Conservation (phyloP, 2,888 invertebrate genomes). For the Agrilus biguttatus region DNA sequence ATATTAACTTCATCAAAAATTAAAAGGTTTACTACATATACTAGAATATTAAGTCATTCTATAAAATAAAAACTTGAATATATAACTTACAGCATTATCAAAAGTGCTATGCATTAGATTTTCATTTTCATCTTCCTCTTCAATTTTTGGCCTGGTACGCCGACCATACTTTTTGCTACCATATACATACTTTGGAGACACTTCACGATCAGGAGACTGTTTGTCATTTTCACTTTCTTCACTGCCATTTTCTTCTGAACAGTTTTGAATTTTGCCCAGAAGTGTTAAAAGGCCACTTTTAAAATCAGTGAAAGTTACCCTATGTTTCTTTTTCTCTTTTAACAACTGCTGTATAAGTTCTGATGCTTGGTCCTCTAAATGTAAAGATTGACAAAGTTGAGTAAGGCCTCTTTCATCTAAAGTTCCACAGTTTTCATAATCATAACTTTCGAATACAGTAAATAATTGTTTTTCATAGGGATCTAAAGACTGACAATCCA, state of each 20-base stretch:
- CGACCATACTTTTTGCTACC: constrained; percentile 66
- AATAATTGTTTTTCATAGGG: constrained; percentile 72
- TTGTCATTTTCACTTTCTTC: constrained; percentile 30
- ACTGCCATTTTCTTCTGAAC: constrained; percentile 8
- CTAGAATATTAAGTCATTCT: too few relatives aligned
- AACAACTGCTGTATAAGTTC: constrained; percentile 47
- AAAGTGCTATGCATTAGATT: constrained; percentile 15
- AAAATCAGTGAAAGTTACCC: constrained; percentile 58
- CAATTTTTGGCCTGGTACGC: constrained; percentile 46
- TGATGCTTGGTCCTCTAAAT: constrained; percentile 57
- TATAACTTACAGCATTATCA: too few relatives aligned
- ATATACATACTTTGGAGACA: constrained; percentile 56
- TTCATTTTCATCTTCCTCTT: constrained; percentile 30
- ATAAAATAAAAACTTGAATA: too few relatives aligned
- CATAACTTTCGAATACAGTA: constrained; percentile 67
- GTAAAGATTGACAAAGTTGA: constrained; percentile 59
- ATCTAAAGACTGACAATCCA: constrained; percentile 34
- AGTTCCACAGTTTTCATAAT: constrained; percentile 52
- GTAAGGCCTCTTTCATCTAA: constrained; percentile 51
- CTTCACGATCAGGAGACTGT: constrained; percentile 49
- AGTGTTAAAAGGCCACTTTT: constrained; percentile 60
- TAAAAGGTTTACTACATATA: too few relatives aligned
- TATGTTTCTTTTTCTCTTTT: constrained; percentile 30
- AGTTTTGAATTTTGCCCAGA: constrained; percentile 38
- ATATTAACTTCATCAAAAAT: too few relatives aligned